Conservation (phyloP, 2,888 invertebrate genomes). For the Oscheius onirici region DNA sequence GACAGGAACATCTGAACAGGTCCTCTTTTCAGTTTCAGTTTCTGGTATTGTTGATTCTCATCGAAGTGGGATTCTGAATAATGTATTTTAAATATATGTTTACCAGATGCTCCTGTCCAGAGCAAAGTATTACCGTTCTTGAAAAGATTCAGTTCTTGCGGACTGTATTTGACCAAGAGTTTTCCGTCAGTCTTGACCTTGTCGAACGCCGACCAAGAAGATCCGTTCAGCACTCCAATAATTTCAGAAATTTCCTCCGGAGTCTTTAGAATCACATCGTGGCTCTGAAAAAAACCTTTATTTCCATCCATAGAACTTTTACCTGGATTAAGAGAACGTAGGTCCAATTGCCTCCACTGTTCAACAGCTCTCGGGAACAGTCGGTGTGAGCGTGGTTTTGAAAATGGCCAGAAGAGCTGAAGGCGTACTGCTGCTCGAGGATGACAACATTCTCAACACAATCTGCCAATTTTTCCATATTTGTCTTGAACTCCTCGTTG, state of each 20-base stretch:
- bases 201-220: not conserved
- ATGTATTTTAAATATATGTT: too few relatives aligned
- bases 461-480: not conserved
- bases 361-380: not conserved
- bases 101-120: too few relatives aligned
- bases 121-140: constrained; percentile 1
- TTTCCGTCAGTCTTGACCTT: not conserved
- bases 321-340: constrained; percentile 7
- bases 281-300: not conserved
- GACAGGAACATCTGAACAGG: not conserved
- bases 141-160: not conserved
- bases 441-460: constrained; percentile 21
- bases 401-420: constrained; percentile 10
- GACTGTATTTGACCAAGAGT: not conserved
- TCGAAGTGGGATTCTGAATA: too few relatives aligned
- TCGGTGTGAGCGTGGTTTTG: constrained; percentile 14
- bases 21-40: not conserved
- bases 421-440: constrained; percentile 2
- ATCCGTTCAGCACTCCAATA: not conserved
- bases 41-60: not conserved
- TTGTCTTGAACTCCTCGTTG: not conserved
- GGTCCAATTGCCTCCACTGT: not conserved
- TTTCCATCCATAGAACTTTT: not conserved
- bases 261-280: not conserved
- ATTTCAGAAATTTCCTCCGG: constrained; percentile 7